Conservation (phyloP, 2,113 vertebrate genomes). For the Zosterops lateralis region DNA sequence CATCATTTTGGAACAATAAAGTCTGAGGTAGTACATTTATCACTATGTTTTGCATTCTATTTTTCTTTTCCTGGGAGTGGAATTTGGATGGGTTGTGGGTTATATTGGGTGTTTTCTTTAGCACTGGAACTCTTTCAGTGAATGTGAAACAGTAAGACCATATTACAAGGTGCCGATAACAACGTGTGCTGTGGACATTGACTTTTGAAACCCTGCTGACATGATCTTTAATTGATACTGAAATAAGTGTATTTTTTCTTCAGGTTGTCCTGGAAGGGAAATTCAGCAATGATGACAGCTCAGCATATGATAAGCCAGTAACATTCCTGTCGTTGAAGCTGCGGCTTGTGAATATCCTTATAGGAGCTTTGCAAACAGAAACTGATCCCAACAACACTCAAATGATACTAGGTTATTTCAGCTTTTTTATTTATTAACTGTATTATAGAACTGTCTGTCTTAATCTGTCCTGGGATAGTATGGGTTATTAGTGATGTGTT, state of each 20-base stretch:
- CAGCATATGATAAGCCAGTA: slow-evolving; percentile 87
- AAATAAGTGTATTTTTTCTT: slow-evolving; percentile 35
- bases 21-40: slow-evolving; percentile 82
- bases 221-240: not conserved
- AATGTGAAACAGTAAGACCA: not conserved
- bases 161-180: not conserved
- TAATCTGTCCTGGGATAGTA: not conserved
- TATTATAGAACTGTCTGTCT: not conserved
- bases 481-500: not conserved
- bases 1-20: slow-evolving; percentile 95
- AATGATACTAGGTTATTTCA: slow-evolving; percentile 89
- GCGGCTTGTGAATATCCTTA: slow-evolving; percentile 92
- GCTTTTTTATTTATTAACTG: not conserved
- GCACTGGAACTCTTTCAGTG: not conserved
- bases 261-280: slow-evolving; percentile 95
- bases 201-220: not conserved
- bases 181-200: not conserved
- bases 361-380: slow-evolving; percentile 94
- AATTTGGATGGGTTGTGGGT: not conserved
- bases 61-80: not conserved
- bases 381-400: slow-evolving; percentile 95
- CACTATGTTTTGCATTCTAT: not conserved
- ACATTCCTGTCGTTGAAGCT: slow-evolving; percentile 93
- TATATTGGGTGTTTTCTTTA: not conserved
- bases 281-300: slow-evolving; percentile 91